Conservation (phyloP, 2,113 vertebrate species). For the Oophaga pumilio region DNA sequence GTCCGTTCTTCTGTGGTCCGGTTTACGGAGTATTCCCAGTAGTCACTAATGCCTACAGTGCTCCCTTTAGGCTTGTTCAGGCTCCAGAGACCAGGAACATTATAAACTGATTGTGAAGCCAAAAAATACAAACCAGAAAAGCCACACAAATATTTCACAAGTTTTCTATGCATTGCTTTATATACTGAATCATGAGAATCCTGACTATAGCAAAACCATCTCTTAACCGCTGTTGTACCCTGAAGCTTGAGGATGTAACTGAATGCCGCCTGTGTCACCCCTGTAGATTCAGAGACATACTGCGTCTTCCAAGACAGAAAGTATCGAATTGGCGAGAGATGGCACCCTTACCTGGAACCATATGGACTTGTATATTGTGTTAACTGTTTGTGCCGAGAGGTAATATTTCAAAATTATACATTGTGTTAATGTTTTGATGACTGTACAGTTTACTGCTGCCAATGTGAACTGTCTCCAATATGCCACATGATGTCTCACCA, state of each 20-base stretch:
- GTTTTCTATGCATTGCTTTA: conserved; percentile 27
- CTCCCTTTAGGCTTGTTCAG: conserved; percentile 39
- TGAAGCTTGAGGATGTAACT: conserved; percentile 1
- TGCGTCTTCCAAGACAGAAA: conserved; percentile 83
- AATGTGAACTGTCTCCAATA: neutral
- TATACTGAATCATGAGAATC: conserved; percentile 15
- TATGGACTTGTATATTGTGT: conserved; percentile 80
- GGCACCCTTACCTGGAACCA: conserved; percentile 82
- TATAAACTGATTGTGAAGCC: conserved; percentile 28
- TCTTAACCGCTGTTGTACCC: conserved; percentile 39
- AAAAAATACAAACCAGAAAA: conserved; percentile 34
- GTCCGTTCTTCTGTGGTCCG: conserved; percentile 37
- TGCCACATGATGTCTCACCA: neutral
- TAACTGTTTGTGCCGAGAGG: conserved; percentile 80
- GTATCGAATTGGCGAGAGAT: conserved; percentile 78
- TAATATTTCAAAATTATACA: conserved; percentile 61
- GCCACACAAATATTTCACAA: conserved; percentile 40
- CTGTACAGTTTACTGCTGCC: neutral
- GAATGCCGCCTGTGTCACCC: conserved; percentile 56
- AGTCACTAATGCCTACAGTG: conserved; percentile 48
- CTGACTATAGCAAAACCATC: conserved; percentile 19
- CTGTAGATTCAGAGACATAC: conserved; percentile 77
- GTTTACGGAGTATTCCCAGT: conserved; percentile 40
- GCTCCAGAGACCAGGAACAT: conserved; percentile 45
- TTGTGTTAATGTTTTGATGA: neutral